phyloP scores from a whole-genome alignment of 2,797 vertebrate genomes.

The Crypturellus tataupa region DNA sequence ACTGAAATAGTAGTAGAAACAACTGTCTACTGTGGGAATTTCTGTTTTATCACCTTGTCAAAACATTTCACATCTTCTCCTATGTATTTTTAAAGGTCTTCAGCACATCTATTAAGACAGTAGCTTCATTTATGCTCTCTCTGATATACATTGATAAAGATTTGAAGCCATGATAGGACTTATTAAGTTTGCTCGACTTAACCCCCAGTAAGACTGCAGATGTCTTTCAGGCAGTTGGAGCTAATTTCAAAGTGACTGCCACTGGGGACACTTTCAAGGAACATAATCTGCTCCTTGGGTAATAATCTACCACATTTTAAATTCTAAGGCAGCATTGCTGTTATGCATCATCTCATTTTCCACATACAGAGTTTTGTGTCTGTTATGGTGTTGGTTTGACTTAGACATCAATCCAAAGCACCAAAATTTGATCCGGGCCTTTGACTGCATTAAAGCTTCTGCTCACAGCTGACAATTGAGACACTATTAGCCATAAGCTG shows the following conservation, averaged over 20 bases:
- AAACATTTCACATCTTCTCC: constrained; percentile 68
- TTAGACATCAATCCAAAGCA: constrained; percentile 1
- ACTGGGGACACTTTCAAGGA: constrained; percentile 47
- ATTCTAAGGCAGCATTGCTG: not conserved
- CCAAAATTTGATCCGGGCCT: not conserved
- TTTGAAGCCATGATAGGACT: constrained; percentile 63
- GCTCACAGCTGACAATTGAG: not conserved
- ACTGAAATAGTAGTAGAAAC: not conserved
- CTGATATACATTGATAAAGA: constrained; percentile 69
- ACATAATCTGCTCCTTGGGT: not conserved
- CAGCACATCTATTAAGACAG: constrained; percentile 51
- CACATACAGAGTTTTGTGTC: not conserved
- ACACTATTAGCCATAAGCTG: not conserved
- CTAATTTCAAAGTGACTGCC: constrained; percentile 62
- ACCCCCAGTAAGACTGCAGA: constrained; percentile 70
- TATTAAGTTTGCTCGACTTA: constrained; percentile 68
- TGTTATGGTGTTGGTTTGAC: not conserved
- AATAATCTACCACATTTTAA: constrained; percentile 6
- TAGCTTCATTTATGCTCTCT: constrained; percentile 43
- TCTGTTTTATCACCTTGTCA: constrained; percentile 68
- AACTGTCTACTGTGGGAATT: constrained; percentile 65
- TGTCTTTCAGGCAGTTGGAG: constrained; percentile 44
- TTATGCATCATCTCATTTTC: not conserved
- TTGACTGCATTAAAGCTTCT: not conserved
- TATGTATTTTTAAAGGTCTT: constrained; percentile 65